These are phyloP conservation scores for Epinephelus lanceolatus DNA, from an alignment of 2,113 vertebrate genomes.

Conservation along the genomic window DNA sequence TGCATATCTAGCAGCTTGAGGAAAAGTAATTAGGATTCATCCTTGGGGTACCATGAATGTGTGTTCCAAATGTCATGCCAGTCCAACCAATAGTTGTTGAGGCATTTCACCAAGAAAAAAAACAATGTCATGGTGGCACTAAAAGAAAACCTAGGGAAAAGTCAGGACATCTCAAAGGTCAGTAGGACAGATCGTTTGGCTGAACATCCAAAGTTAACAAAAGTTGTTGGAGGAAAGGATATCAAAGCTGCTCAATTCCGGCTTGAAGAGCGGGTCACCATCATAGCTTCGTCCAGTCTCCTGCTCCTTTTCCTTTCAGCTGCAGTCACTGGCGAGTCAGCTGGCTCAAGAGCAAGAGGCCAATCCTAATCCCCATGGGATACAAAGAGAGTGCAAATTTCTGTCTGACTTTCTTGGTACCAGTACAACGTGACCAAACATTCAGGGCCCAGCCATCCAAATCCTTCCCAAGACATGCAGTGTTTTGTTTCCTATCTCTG, in stretches of 20 bases:
- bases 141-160: not conserved
- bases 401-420: slow-evolving; percentile 3
- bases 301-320: not conserved
- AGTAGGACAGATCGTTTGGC: not conserved
- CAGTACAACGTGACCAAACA: not conserved
- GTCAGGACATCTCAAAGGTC: too few relatives aligned
- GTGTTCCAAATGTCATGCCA: not conserved
- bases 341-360: not conserved
- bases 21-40: not conserved
- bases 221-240: not conserved
- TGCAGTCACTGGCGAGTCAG: not conserved
- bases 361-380: not conserved
- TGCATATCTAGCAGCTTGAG: too few relatives aligned
- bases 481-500: slow-evolving; percentile 7
- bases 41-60: not conserved
- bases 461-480: not conserved
- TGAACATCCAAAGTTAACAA: not conserved
- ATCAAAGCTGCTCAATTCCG: not conserved
- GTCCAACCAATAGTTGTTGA: not conserved
- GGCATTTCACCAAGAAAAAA: too few relatives aligned
- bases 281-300: too few relatives aligned
- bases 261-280: not conserved
- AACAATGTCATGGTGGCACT: not conserved
- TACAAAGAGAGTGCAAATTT: not conserved
- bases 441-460: slow-evolving; percentile 3